Conservation (phyloP, 35 echinoderm and acorn worm species). For the Strongylocentrotus purpuratus region DNA sequence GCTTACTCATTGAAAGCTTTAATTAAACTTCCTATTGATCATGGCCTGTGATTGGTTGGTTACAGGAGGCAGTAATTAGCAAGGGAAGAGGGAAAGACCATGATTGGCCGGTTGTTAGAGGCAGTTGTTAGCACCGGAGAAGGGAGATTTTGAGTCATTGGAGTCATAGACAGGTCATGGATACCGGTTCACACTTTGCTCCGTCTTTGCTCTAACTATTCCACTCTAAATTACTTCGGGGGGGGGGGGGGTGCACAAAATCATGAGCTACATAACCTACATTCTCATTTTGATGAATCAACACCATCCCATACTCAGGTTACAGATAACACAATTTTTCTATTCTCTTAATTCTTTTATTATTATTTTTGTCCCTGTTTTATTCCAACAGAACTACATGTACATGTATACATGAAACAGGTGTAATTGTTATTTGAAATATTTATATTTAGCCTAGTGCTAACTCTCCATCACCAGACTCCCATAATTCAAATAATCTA, state of each 20-base stretch:
- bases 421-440: too few relatives aligned
- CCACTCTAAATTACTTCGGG: background rate
- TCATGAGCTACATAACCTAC: background rate
- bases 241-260: background rate
- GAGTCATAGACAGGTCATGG: conserved; percentile 9
- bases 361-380: too few relatives aligned
- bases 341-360: too few relatives aligned
- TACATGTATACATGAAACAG: too few relatives aligned
- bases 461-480: too few relatives aligned
- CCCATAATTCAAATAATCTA: too few relatives aligned
- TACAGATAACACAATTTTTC: too few relatives aligned
- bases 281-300: too few relatives aligned
- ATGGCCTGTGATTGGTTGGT: background rate
- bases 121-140: conserved; percentile 4
- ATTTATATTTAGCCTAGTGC: too few relatives aligned
- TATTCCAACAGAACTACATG: too few relatives aligned
- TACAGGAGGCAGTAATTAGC: background rate
- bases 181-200: background rate
- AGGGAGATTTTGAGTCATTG: conserved; percentile 17
- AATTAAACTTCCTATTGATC: conserved; percentile 5
- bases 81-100: background rate
- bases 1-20: background rate
- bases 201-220: background rate
- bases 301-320: too few relatives aligned
- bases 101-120: background rate